Evolutionary conservation across 2,113 vertebrate species (phyloP).

Genomic region (Eulacestoma nigropectus): DNA sequence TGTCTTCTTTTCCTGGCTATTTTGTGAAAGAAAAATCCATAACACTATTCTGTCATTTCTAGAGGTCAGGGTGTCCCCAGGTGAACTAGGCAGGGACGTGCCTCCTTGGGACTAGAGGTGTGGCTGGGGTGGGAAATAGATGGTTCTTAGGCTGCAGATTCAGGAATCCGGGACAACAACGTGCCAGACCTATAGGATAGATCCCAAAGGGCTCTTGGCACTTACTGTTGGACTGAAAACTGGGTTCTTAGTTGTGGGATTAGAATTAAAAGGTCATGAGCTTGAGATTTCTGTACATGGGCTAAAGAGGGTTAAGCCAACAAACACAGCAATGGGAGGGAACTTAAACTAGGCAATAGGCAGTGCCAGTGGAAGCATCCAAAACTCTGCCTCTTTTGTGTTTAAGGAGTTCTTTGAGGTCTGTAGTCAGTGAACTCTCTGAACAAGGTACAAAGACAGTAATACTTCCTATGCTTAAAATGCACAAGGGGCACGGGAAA

Average conservation of each 20-base stretch:
- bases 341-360: not conserved
- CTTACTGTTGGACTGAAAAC: not conserved
- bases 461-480: slow-evolving; percentile 13
- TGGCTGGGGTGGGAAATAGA: not conserved
- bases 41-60: not conserved
- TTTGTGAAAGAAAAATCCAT: not conserved
- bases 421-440: not conserved
- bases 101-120: not conserved
- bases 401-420: slow-evolving; percentile 2
- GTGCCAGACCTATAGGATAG: not conserved
- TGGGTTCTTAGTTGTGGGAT: not conserved
- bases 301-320: not conserved
- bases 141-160: not conserved
- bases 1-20: not conserved
- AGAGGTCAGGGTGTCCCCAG: not conserved
- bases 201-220: not conserved
- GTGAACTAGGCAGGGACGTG: not conserved
- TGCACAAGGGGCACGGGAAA: not conserved
- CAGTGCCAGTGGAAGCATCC: not conserved
- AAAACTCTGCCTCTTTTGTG: not conserved
- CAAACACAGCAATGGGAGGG: not conserved
- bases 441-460: not conserved
- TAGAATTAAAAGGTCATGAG: not conserved
- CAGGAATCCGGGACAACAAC: not conserved
- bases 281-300: not conserved